These are phyloP conservation scores for Xyrauchen texanus DNA, from an alignment of 2,113 vertebrate species.

Conservation along the genomic window DNA sequence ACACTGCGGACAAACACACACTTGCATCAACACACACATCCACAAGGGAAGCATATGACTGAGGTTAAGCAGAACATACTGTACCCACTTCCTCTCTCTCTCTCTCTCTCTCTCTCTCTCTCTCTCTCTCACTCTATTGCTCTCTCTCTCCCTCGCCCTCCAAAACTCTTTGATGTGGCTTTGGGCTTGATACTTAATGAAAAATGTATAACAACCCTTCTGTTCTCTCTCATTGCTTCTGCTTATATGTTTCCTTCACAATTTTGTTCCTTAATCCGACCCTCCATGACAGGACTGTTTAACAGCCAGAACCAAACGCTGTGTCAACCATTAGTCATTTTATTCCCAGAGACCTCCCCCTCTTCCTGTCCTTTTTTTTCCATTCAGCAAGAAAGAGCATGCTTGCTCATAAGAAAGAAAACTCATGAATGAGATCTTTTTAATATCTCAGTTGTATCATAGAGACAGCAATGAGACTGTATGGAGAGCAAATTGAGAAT, in stretches of 20 bases:
- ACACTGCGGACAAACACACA: slow-evolving; percentile 51
- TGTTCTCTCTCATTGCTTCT: slow-evolving; percentile 48
- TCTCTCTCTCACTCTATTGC: neutral
- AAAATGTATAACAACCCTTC: slow-evolving; percentile 79
- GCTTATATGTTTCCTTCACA: slow-evolving; percentile 23
- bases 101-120: slow-evolving; percentile 32
- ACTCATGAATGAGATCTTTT: too few relatives aligned
- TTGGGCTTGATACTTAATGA: slow-evolving; percentile 80
- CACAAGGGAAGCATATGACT: slow-evolving; percentile 60
- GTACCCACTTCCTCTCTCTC: slow-evolving; percentile 62
- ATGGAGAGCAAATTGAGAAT: too few relatives aligned
- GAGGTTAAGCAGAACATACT: slow-evolving; percentile 81
- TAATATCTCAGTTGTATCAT: too few relatives aligned
- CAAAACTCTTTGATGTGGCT: slow-evolving; percentile 72
- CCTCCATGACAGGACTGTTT: slow-evolving; percentile 58
- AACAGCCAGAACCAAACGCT: slow-evolving; percentile 45
- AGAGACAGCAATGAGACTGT: too few relatives aligned
- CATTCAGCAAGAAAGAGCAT: too few relatives aligned
- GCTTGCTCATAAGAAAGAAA: too few relatives aligned
- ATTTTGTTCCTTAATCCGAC: slow-evolving; percentile 44
- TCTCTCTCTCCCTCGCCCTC: slow-evolving; percentile 2
- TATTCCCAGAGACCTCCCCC: slow-evolving; percentile 15
- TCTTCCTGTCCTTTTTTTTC: slow-evolving; percentile 2
- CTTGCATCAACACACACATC: slow-evolving; percentile 45
- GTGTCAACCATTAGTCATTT: slow-evolving; percentile 43